Base-by-base conservation (phyloP, 1,140 invertebrate genomes). In the Drosophila pseudoobscura region DNA sequence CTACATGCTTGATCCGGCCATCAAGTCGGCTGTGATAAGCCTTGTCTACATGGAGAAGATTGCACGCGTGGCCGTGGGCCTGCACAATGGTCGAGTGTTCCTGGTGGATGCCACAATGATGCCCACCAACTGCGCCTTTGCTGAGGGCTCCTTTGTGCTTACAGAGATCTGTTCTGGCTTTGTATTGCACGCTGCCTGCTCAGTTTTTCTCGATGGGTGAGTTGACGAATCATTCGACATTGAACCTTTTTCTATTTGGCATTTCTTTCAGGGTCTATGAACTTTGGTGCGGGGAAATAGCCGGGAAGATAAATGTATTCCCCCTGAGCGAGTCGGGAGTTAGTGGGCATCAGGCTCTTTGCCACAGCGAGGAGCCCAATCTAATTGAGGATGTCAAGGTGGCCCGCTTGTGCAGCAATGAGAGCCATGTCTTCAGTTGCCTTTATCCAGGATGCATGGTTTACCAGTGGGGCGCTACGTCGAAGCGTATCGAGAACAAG, bases 391-490 rank as follows among this genome's bases (percentile, higher is more conserved):
- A 93, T 63, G 91, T 95, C 0, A 93, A 95, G 78, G 95, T 96
- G 7, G 91, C 94, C 24, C 93, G 94, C 47, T 78, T 95, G 47
- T 92, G 94, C n/a, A 92, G 94, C 29, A 92, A 93, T 11, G 93
- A 94, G 5, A 93, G 92, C 39, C 93, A 93, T 61, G 94, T 98
- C 6, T 95, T 96, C 91, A 96, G 96, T 0, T 97, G 97, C 78
- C 94, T 96, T 94, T 92, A 96, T 92, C 92, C 93, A 75, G 96
- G 96, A 17, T 96, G 95, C 91, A 93, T 96, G 54, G 95, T 98
- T 17, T 97, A 97, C 91, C 96, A 97, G 85, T 98, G 97, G 96
- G 95, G 96, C 77, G 91, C 93, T 13, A 88, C 91, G 26, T 93
- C 93, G 0, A 94, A 95, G 71, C 92, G 92, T 22, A 95, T 97